Evolutionary conservation across 2,113 vertebrate species (phyloP).

Genomic region (Austrofundulus limnaeus): DNA sequence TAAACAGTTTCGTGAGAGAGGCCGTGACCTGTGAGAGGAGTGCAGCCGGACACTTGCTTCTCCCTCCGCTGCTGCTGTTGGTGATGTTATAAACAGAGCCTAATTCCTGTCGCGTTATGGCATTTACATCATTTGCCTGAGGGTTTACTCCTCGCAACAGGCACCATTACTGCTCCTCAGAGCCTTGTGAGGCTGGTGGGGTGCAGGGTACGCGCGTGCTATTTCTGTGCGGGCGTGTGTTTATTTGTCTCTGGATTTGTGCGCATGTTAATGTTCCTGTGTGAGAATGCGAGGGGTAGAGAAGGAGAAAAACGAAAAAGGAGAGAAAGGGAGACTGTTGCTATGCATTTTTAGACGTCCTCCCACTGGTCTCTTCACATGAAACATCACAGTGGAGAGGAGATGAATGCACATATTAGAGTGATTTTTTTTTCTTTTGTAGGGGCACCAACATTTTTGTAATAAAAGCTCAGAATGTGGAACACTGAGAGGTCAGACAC

Average conservation of each 20-base stretch:
- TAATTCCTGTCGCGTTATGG: constrained; percentile 57
- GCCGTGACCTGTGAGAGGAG: constrained; percentile 26
- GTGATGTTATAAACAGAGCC: constrained; percentile 58
- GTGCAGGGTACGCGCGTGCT: constrained; percentile 27
- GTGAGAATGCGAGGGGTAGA: constrained; percentile 34
- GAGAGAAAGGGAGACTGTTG: constrained; percentile 68
- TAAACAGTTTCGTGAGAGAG: constrained; percentile 16
- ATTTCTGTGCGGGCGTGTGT: constrained; percentile 46
- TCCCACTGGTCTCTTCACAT: constrained; percentile 67
- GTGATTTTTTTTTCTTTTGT: constrained; percentile 26
- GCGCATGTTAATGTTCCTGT: constrained; percentile 38
- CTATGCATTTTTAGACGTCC: constrained; percentile 77
- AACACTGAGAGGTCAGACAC: constrained; percentile 21
- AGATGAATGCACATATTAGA: constrained; percentile 47
- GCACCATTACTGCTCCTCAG: constrained; percentile 47
- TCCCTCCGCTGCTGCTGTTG: constrained; percentile 27
- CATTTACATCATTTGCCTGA: constrained; percentile 55
- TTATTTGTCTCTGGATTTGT: constrained; percentile 46
- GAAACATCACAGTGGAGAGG: constrained; percentile 56
- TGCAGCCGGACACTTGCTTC: constrained; percentile 16
- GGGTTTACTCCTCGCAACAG: constrained; percentile 62
- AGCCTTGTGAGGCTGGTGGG: constrained; percentile 25
- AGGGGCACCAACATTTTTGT: constrained; percentile 51
- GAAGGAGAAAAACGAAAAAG: constrained; percentile 30
- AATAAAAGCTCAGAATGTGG: constrained; percentile 32